Conservation (phyloP, 2,113 vertebrate genomes). For the Grantiella picta region DNA sequence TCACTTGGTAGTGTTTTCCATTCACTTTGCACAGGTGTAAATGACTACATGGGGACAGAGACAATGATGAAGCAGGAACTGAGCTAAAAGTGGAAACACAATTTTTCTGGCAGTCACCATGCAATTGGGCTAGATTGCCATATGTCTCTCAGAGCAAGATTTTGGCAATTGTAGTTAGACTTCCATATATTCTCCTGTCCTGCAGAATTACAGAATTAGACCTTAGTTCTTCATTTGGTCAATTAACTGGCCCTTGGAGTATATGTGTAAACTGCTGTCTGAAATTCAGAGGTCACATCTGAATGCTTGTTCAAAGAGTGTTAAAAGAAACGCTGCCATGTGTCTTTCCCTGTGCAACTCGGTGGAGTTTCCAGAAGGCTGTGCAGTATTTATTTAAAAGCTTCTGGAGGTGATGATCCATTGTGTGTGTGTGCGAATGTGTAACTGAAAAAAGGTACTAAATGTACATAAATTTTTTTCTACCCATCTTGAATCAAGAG, state of each 20-base stretch:
- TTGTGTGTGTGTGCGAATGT: not conserved
- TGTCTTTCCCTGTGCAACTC: not conserved
- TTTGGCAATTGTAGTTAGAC: not conserved
- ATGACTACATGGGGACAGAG: not conserved
- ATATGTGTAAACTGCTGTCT: not conserved
- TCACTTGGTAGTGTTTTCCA: not conserved
- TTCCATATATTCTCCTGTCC: not conserved
- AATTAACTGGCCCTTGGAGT: not conserved
- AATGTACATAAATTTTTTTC: not conserved
- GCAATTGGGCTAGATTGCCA: not conserved
- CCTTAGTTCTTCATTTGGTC: not conserved
- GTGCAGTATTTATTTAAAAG: not conserved
- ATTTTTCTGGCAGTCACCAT: not conserved
- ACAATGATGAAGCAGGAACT: not conserved
- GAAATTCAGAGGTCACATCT: not conserved
- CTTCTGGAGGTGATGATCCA: not conserved
- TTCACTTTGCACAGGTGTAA: conserved; percentile 33
- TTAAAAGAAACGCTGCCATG: not conserved
- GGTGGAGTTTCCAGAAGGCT: not conserved
- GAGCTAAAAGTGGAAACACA: not conserved
- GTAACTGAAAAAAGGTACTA: not conserved
- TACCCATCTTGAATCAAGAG: not conserved
- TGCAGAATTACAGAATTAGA: not conserved
- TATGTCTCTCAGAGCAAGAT: not conserved
- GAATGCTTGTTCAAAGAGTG: not conserved